Base-by-base conservation (phyloP, 2,888 invertebrate species). In the Caenorhabditis angaria region DNA sequence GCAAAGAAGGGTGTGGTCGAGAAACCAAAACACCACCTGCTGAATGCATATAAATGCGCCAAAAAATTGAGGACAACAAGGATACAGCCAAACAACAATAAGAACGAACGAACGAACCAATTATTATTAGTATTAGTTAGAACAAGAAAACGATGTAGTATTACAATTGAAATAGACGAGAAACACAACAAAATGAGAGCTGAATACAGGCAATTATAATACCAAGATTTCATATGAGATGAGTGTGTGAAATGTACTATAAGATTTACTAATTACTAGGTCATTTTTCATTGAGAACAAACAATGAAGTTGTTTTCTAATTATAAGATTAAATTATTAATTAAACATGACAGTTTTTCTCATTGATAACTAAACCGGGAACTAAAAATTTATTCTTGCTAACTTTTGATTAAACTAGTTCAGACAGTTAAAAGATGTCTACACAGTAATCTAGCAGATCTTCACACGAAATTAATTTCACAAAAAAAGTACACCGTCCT, bases 131-230 rank as follows among this genome's bases (percentile, higher is more conserved):
- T 12, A 18, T n/a, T n/a, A n/a, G n/a, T n/a, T n/a, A n/a, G n/a
- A n/a, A n/a, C n/a, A n/a, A n/a, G n/a, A n/a, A n/a, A n/a, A n/a
- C n/a, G n/a, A n/a, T n/a, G n/a, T n/a, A n/a, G n/a, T n/a, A n/a
- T n/a, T n/a, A n/a, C n/a, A n/a, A n/a, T n/a, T n/a, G n/a, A n/a
- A n/a, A n/a, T n/a, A 41, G 41, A 41, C 41, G 41, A 18, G 41
- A 41, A 41, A 41, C 10, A 41, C 41, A 41, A 41, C 41, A 41
- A 41, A 41, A 41, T 41, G 41, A 41, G 41, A 5, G 41, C 41
- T 41, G 41, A 41, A 41, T 41, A 41, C 41, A 41, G 41, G 41
- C 41, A 41, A 41, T 41, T 41, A 41, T 41, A 41, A 41, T 18
- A 18, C 41, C 14, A 18, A 12, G 18, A 41, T 41, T 41, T 41